Base-by-base conservation (phyloP, 2,797 vertebrate genomes). In the Discoglossus pictus region DNA sequence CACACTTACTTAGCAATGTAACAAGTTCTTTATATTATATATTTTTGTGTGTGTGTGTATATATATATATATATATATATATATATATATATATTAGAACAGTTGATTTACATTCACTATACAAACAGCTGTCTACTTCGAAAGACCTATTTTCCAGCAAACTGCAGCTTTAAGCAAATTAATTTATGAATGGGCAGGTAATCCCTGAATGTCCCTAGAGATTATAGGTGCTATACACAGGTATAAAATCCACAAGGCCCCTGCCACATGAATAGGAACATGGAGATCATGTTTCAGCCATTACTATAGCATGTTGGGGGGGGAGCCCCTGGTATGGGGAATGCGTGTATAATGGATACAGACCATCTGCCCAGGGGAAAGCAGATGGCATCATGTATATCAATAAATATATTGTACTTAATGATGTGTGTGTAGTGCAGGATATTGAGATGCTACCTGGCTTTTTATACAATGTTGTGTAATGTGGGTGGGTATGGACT, bases 401-500 rank as follows among this genome's bases (percentile, higher is more conserved):
- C 36, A 56, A 63, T 71, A 71, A 71, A 64, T 58, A 64, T 61
- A 71, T 71, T 71, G 39, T 50, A 27, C 52, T 64, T 51, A 71
- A 52, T 31, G 27, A 31, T 51, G 44, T 43, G 47, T 43, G 51
- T 20, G 52, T 38, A 24, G 52, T 52, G 58, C n/a, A 47, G 43
- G 35, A 55, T 52, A 63, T 16, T 15, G 52, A 50, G 51, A 7
- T n/a, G 61, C 59, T 52, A 65, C 36, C 61, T 44, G 59, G 44
- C 68, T 43, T 36, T 52, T 56, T 34, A 50, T 62, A 56, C 13
- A 43, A 56, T 39, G 12, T 21, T 21, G 12, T 51, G 48, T 63
- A 52, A 42, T 52, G 52, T 21, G 18, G 36, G 17, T 42, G n/a
- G 38, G 8, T 31, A 31, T 31, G 27, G 27, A 4, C 27, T 8